Base-by-base conservation (phyloP, 2,797 vertebrate species). In the Chelonia mydas region DNA sequence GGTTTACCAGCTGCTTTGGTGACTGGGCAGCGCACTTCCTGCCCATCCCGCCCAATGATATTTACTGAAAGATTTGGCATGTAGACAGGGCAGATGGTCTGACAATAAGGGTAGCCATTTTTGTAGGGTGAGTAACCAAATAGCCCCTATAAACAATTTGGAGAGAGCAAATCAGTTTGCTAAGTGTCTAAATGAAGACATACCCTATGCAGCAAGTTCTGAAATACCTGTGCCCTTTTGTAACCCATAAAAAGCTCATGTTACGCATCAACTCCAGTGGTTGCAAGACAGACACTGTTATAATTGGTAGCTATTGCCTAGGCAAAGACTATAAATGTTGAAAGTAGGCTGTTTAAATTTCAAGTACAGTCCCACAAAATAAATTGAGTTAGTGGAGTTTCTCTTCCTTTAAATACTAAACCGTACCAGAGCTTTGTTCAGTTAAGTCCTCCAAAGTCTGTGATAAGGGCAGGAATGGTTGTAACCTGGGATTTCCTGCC, bases 111-210 rank as follows among this genome's bases (percentile, higher is more conserved):
- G 61, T 53, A 65, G 78, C 50, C 19, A 10, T 37, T 65, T 13
- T 68, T 28, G 0, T 11, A 47, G 55, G n/a, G 77, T 68, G 54
- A 65, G 65, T 25, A 45, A 68, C 55, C 50, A 41, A 51, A 68
- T 25, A 11, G n/a, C 49, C 55, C 65, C 0, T 0, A 15, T 88
- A 55, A 23, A 54, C 11, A 1, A 16, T 31, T 61, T 47, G 78
- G 76, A 31, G 16, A 25, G 16, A 59, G 33, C 5, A 77, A n/a
- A 15, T 28, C 5, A 13, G 45, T 6, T 61, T 79, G 17, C 28
- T 7, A 57, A 45, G 11, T 86, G 68, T 19, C 28, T n/a, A 27
- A 68, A 45, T 54, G 33, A 68, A 37, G 17, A 37, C 21, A 72
- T 3, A 12, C 23, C n/a, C 68, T 72, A 16, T 25, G 37, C 68